Conservation (phyloP, 2,113 vertebrate genomes). For the Nansenia antarctica region DNA sequence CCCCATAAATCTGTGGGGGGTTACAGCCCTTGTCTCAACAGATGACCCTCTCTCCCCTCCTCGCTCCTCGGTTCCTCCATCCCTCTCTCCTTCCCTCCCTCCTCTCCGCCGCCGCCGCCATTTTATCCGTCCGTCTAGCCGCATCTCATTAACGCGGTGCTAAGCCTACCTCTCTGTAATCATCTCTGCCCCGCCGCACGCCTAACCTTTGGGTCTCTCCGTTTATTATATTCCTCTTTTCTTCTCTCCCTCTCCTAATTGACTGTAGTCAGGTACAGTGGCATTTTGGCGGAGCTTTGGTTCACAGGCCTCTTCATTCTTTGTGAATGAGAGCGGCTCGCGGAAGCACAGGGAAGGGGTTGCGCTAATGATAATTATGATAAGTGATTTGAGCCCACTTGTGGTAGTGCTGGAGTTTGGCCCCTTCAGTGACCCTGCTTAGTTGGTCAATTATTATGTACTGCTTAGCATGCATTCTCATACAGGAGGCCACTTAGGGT, state of each 20-base stretch:
- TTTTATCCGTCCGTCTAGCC: slow-evolving; percentile 22
- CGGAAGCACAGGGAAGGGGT: slow-evolving; percentile 6
- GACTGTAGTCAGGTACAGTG: slow-evolving; percentile 47
- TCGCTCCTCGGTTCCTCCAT: not conserved
- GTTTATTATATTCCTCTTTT: slow-evolving; percentile 26
- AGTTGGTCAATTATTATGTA: slow-evolving; percentile 53
- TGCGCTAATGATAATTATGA: slow-evolving; percentile 53
- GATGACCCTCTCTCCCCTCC: not conserved
- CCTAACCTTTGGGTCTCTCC: slow-evolving; percentile 50
- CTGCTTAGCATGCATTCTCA: slow-evolving; percentile 51
- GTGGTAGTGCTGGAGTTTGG: slow-evolving; percentile 33
- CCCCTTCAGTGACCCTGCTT: slow-evolving; percentile 39
- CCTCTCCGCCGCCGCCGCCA: not conserved
- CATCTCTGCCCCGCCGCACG: slow-evolving; percentile 32
- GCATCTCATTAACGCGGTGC: slow-evolving; percentile 44
- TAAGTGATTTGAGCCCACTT: slow-evolving; percentile 59
- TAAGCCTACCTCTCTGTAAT: slow-evolving; percentile 40
- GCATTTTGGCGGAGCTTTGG: slow-evolving; percentile 46
- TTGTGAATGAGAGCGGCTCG: slow-evolving; percentile 17
- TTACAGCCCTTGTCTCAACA: slow-evolving; percentile 35
- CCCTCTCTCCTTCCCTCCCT: not conserved
- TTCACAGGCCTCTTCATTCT: slow-evolving; percentile 30
- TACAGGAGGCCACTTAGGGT: slow-evolving; percentile 39
- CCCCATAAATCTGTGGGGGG: slow-evolving; percentile 40
- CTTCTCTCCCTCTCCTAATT: slow-evolving; percentile 37